A percentile compares a stretch with the other conserved stretches of the same genome.
Evolutionary conservation across 2,888 invertebrate species (phyloP).

Genomic region (Matsumyia berberina): DNA sequence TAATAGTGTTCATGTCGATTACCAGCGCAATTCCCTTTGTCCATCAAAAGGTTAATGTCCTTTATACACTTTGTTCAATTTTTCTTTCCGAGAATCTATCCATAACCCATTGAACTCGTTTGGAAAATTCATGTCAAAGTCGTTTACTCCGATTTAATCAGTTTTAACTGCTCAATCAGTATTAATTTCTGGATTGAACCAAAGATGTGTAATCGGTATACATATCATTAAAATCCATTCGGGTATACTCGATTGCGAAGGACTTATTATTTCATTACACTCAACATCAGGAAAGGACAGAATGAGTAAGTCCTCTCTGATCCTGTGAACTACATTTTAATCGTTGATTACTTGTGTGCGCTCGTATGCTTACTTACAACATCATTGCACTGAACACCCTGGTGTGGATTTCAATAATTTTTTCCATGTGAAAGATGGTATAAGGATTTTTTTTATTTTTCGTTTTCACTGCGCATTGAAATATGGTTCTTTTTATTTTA

Average conservation of each 20-base stretch:
- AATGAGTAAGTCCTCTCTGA: slow-evolving; percentile 16
- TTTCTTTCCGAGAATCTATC: neutral
- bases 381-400: neutral
- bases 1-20: no score
- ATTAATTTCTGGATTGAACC: slow-evolving; percentile 42
- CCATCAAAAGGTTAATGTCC: no score
- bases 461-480: no score
- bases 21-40: no score
- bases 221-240: slow-evolving; percentile 3
- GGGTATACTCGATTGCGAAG: slow-evolving; percentile 20
- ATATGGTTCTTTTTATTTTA: no score
- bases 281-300: neutral
- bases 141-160: slow-evolving; percentile 47
- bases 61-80: no score
- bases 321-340: slow-evolving; percentile 17
- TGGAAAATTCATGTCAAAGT: slow-evolving; percentile 9
- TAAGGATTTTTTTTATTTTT: no score
- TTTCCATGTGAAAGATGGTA: no score
- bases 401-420: neutral
- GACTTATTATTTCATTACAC: slow-evolving; percentile 31
- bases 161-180: slow-evolving; percentile 45
- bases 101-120: neutral
- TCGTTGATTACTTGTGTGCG: slow-evolving; percentile 12
- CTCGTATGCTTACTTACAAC: slow-evolving; percentile 9
- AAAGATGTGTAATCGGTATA: neutral